A percentile compares a stretch with the other conserved stretches of the same genome.
These are phyloP conservation scores for Oikopleura albicans DNA, from an alignment of 23 tunicate species.

Conservation along the genomic window DNA sequence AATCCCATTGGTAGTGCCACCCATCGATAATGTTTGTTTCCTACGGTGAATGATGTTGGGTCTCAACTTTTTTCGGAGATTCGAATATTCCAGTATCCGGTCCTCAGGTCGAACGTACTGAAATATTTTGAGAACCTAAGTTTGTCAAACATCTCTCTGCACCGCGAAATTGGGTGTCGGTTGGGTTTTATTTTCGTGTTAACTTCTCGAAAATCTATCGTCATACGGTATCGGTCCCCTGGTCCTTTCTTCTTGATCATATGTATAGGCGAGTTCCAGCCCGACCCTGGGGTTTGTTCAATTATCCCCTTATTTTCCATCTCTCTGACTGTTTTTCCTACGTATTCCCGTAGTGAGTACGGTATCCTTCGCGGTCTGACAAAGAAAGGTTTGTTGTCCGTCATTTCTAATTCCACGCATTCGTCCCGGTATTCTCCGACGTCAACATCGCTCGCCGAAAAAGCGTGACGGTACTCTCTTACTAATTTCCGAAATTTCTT, in stretches of 20 bases:
- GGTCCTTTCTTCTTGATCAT: background rate
- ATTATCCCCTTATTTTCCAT: background rate
- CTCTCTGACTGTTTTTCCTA: background rate
- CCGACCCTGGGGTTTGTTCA: background rate
- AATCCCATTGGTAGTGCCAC: background rate
- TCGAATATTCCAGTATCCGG: background rate
- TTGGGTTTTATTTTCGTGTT: background rate
- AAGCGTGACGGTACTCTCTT: background rate
- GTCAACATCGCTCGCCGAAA: background rate
- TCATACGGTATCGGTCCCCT: background rate
- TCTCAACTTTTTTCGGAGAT: background rate
- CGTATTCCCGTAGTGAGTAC: background rate
- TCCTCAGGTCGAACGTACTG: background rate
- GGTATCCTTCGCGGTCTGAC: background rate
- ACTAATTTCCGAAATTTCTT: background rate
- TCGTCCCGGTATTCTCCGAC: background rate
- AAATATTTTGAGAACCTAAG: background rate
- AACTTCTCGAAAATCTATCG: background rate
- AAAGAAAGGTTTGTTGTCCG: background rate
- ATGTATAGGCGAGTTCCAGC: background rate
- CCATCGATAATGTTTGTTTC: background rate
- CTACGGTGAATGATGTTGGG: background rate
- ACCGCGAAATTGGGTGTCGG: background rate
- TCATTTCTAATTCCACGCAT: background rate
- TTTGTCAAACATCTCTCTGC: background rate